Evolutionary conservation across 2,797 vertebrate species (phyloP).

Genomic region (Melanitta fusca): DNA sequence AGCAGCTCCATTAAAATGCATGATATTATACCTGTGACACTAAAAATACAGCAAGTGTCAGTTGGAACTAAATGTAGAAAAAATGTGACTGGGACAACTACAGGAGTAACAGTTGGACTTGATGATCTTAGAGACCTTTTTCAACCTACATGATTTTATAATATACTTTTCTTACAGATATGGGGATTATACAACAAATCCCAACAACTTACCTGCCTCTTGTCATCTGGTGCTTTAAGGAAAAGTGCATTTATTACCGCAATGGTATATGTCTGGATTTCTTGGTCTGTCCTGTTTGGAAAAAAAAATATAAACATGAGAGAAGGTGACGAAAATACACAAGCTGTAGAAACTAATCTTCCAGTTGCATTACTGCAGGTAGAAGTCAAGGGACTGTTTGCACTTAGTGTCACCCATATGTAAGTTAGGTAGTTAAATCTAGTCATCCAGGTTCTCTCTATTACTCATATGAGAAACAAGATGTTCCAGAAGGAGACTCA

Average conservation of each 20-base stretch:
- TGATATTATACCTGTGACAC: background rate
- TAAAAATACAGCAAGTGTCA: background rate
- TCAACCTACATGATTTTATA: too few species aligned
- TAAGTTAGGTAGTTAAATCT: background rate
- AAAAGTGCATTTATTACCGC: conserved; percentile 98
- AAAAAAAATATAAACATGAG: background rate
- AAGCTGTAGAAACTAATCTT: background rate
- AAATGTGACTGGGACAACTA: background rate
- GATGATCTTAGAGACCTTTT: too few species aligned
- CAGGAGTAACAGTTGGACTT: background rate
- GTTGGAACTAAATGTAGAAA: background rate
- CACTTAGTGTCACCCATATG: background rate
- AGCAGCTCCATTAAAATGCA: background rate
- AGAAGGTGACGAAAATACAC: background rate
- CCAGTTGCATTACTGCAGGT: background rate
- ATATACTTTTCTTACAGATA: background rate
- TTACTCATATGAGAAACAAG: background rate
- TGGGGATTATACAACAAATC: background rate
- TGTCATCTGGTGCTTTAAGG: conserved; percentile 96
- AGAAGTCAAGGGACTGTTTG: background rate
- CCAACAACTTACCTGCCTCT: conserved; percentile 88
- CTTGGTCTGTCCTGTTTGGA: conserved; percentile 90
- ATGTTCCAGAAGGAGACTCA: background rate
- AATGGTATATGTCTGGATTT: conserved; percentile 97
- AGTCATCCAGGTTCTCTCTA: background rate